Evolutionary conservation across 2,797 vertebrate genomes (phyloP).

Genomic region (Carcharodon carcharias): DNA sequence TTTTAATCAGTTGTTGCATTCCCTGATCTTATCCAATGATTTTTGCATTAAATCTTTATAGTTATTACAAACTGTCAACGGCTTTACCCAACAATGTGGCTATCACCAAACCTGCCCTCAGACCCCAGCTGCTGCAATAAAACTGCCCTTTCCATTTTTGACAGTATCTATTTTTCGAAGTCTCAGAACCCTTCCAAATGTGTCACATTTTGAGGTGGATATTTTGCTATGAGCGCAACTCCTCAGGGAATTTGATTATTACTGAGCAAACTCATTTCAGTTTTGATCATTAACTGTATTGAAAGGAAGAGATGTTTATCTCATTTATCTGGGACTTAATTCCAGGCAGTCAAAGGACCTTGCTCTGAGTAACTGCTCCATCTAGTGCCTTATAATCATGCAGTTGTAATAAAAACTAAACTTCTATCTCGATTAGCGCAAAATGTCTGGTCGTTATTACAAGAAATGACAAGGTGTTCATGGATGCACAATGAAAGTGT

Average conservation of each 20-base stretch:
- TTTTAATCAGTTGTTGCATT: not conserved
- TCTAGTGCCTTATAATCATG: not conserved
- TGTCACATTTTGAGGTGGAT: not conserved
- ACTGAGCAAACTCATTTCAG: slow-evolving; percentile 12
- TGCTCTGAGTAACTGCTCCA: slow-evolving; percentile 17
- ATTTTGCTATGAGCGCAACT: not conserved
- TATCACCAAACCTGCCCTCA: not conserved
- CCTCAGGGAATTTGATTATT: slow-evolving; percentile 1
- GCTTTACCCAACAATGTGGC: not conserved
- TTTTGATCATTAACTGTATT: slow-evolving; percentile 10
- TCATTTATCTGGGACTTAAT: not conserved
- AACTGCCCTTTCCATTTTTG: not conserved
- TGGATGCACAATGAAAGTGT: not conserved
- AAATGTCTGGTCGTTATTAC: not conserved
- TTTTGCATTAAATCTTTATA: not conserved
- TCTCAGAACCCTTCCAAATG: not conserved
- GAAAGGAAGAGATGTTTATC: not conserved
- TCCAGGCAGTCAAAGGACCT: not conserved
- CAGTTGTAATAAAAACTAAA: not conserved
- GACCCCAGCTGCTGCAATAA: not conserved
- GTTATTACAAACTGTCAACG: not conserved
- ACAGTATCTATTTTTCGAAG: not conserved
- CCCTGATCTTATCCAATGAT: not conserved
- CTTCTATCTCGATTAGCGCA: not conserved
- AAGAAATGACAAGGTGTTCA: not conserved